Percentiles rank a stretch among this genome's conserved stretches.
phyloP scores from a whole-genome alignment of 2,888 invertebrate species.

The Lathronympha strigana region DNA sequence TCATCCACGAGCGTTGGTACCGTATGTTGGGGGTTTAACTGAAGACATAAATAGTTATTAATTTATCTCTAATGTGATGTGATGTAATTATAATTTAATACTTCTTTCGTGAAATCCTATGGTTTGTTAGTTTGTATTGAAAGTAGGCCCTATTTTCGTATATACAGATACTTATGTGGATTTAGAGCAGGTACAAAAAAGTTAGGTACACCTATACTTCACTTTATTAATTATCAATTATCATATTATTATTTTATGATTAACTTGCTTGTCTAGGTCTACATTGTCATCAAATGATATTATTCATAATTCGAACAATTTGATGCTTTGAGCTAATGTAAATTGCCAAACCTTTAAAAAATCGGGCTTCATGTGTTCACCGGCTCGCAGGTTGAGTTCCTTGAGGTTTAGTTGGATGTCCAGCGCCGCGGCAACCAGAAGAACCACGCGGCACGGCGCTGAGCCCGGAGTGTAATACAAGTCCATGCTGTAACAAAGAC shows the following conservation, averaged over 20 bases:
- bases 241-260: too few species aligned
- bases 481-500: slow-evolving; percentile 76
- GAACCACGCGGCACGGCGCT: slow-evolving; percentile 86
- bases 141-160: too few species aligned
- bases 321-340: slow-evolving; percentile 6
- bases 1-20: slow-evolving; percentile 94
- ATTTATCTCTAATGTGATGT: neutral
- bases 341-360: slow-evolving; percentile 87
- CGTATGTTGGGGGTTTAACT: slow-evolving; percentile 93
- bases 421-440: slow-evolving; percentile 86
- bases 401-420: slow-evolving; percentile 88
- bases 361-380: slow-evolving; percentile 87
- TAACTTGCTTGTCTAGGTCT: too few species aligned
- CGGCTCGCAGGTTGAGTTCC: slow-evolving; percentile 82
- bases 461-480: slow-evolving; percentile 87
- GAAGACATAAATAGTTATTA: slow-evolving; percentile 39
- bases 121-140: too few species aligned
- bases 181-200: too few species aligned
- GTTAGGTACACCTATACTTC: too few species aligned
- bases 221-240: too few species aligned
- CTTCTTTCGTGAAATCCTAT: too few species aligned
- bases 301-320: too few species aligned
- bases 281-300: too few species aligned
- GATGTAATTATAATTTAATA: neutral
- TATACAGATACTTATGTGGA: too few species aligned